A percentile compares a stretch with the other conserved stretches of the same genome.
phyloP scores from a whole-genome alignment of 2,888 invertebrate genomes.

The Portevinia maculata region DNA sequence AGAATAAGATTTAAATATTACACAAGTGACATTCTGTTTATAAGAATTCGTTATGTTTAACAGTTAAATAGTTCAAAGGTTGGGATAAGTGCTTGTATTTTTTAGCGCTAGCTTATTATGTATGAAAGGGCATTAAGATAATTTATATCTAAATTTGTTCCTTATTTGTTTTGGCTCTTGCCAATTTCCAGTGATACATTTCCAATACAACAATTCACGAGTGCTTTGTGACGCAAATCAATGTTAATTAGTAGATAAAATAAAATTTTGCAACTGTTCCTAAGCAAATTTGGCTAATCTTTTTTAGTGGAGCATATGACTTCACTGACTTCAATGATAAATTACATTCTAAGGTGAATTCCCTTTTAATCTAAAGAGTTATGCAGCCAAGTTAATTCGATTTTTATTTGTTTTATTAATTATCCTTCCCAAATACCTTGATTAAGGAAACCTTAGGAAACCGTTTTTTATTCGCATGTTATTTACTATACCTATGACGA shows the following conservation, averaged over 20 bases:
- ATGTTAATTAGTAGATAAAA: slow-evolving; percentile 4
- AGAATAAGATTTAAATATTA: slow-evolving; percentile 25
- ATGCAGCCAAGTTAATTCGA: no score
- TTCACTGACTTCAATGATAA: no score
- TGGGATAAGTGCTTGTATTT: slow-evolving; percentile 1
- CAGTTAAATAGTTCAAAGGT: not conserved
- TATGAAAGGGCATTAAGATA: slow-evolving; percentile 1
- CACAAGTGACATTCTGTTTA: not conserved
- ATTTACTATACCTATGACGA: no score
- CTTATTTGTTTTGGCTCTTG: slow-evolving; percentile 7
- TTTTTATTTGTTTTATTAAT: no score
- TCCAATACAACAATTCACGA: slow-evolving; percentile 3
- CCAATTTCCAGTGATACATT: slow-evolving; percentile 4
- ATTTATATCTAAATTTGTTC: slow-evolving; percentile 14
- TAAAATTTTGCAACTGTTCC: not conserved
- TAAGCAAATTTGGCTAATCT: no score
- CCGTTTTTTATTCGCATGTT: no score
- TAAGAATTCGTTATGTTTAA: not conserved
- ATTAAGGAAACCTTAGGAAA: no score
- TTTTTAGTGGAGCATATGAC: no score
- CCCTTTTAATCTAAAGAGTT: no score
- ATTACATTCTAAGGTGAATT: no score
- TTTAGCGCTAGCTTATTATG: slow-evolving; percentile 25
- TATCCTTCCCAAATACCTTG: no score
- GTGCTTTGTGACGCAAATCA: slow-evolving; percentile 27